Evolutionary conservation across 2,113 vertebrate genomes (phyloP).

Genomic region (Electrona antarctica): DNA sequence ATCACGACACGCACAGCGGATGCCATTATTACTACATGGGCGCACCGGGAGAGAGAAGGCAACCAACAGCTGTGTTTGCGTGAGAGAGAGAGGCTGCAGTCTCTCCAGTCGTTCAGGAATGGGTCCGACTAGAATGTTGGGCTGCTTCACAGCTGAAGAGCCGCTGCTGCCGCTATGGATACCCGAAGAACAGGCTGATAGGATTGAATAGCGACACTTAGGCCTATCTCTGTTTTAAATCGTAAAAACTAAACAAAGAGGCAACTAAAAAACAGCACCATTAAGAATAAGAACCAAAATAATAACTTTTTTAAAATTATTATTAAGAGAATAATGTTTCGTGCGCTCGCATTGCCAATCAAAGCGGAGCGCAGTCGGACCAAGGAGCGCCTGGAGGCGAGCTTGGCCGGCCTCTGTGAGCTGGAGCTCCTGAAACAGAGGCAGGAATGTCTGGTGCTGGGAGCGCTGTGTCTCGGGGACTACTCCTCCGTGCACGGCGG

Average conservation of each 20-base stretch:
- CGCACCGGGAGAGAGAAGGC: background rate
- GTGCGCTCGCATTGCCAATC: slow-evolving; percentile 58
- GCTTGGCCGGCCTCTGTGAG: slow-evolving; percentile 73
- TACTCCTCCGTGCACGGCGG: slow-evolving; percentile 11
- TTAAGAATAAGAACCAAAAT: background rate
- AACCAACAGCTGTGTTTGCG: slow-evolving; percentile 36
- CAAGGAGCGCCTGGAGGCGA: slow-evolving; percentile 76
- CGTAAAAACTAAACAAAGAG: background rate
- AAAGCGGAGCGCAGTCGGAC: slow-evolving; percentile 72
- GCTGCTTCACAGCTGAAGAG: slow-evolving; percentile 9
- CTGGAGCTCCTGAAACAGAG: slow-evolving; percentile 76
- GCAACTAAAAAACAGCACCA: background rate
- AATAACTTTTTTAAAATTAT: slow-evolving; percentile 13
- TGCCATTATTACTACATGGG: background rate
- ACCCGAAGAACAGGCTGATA: background rate
- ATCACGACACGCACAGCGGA: background rate
- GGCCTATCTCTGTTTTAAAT: too few species aligned
- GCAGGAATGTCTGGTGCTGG: slow-evolving; percentile 68
- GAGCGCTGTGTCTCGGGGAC: slow-evolving; percentile 69
- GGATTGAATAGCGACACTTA: too few species aligned
- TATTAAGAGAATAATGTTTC: slow-evolving; percentile 50
- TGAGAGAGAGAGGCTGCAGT: background rate
- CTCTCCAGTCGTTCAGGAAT: slow-evolving; percentile 18
- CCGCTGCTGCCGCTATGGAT: background rate
- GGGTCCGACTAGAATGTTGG: slow-evolving; percentile 1